phyloP scores from a whole-genome alignment of 2,888 invertebrate genomes.

The Noctuana brunneofusca region DNA sequence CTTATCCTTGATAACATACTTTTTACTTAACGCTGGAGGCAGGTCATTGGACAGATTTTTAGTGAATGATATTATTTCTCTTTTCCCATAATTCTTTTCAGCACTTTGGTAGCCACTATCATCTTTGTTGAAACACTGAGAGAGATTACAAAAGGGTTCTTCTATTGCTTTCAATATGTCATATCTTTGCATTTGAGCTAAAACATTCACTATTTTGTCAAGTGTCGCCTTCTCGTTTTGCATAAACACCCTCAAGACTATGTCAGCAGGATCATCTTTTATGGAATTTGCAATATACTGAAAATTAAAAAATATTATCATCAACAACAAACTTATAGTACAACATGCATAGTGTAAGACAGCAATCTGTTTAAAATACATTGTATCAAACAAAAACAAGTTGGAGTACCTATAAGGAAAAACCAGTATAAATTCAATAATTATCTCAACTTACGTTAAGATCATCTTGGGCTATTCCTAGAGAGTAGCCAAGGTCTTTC shows the following conservation, averaged over 20 bases:
- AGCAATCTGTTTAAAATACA: slow-evolving; percentile 8
- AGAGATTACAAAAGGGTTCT: slow-evolving; percentile 62
- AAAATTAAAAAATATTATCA: slow-evolving; percentile 40
- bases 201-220: slow-evolving; percentile 76
- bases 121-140: slow-evolving; percentile 66
- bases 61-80: slow-evolving; percentile 63
- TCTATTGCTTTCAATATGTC: slow-evolving; percentile 79
- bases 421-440: slow-evolving; percentile 4
- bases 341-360: no score
- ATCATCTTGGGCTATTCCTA: slow-evolving; percentile 65
- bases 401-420: slow-evolving; percentile 8
- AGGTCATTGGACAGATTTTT: slow-evolving; percentile 66
- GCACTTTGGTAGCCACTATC: slow-evolving; percentile 75
- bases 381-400: not conserved
- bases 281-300: slow-evolving; percentile 81
- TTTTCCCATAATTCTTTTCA: slow-evolving; percentile 56
- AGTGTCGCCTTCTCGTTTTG: slow-evolving; percentile 79
- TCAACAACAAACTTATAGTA: no score
- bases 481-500: slow-evolving; percentile 65
- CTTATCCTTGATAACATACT: slow-evolving; percentile 52
- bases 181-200: slow-evolving; percentile 75
- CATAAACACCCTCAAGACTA: slow-evolving; percentile 77
- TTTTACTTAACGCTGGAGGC: slow-evolving; percentile 69
- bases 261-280: slow-evolving; percentile 79
- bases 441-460: slow-evolving; percentile 62